Percentiles rank a stretch among this genome's conserved stretches.
These are phyloP conservation scores for Scolopax bukidnonensis DNA, from an alignment of 2,797 vertebrate genomes.

Conservation along the genomic window DNA sequence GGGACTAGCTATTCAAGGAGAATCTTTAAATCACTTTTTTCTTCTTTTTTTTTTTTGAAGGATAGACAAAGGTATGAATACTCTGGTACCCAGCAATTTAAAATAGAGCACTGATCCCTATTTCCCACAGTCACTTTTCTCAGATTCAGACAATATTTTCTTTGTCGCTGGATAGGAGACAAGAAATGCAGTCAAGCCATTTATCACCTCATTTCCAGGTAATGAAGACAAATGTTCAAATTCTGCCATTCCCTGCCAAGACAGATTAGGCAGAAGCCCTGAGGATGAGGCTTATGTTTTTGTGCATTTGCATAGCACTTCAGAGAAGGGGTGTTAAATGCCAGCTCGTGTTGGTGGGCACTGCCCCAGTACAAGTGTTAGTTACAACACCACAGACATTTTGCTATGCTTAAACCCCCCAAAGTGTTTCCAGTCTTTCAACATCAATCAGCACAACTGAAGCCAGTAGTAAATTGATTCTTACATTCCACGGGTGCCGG, in stretches of 20 bases:
- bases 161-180: neutral
- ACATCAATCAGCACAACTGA: slow-evolving; percentile 37
- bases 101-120: neutral
- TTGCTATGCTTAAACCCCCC: slow-evolving; percentile 6
- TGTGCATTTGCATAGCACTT: neutral
- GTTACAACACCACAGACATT: neutral
- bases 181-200: neutral
- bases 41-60: neutral
- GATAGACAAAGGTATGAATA: neutral
- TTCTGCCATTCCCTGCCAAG: neutral
- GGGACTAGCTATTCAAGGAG: neutral
- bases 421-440: slow-evolving; percentile 56
- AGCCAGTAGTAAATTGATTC: slow-evolving; percentile 54
- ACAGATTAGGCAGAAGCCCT: neutral
- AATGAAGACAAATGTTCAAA: slow-evolving; percentile 9
- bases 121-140: neutral
- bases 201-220: slow-evolving; percentile 17
- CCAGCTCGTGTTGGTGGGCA: neutral
- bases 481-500: slow-evolving; percentile 33
- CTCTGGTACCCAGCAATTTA: neutral
- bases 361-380: neutral
- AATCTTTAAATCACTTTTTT: neutral
- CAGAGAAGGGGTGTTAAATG: neutral
- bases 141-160: neutral
- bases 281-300: neutral